Evolutionary conservation across 2,113 vertebrate genomes (phyloP).

Genomic region (Anthoscopus minutus): DNA sequence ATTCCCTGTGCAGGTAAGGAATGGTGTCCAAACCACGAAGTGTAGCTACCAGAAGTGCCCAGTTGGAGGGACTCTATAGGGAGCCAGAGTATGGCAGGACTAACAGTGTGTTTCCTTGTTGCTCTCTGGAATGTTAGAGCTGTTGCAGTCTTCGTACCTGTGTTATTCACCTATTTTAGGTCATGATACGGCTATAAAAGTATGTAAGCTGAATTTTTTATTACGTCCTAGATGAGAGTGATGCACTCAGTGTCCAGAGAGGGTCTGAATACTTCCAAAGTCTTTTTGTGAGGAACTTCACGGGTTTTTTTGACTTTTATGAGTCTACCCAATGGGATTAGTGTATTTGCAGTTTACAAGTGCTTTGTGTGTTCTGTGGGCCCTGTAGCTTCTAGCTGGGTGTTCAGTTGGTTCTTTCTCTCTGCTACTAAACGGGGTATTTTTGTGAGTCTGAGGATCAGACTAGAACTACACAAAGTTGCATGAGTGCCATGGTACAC

Average conservation of each 20-base stretch:
- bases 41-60: background rate
- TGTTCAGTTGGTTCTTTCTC: background rate
- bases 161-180: background rate
- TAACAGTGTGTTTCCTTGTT: rapidly evolving
- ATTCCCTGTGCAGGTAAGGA: background rate
- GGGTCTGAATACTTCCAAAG: background rate
- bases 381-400: rapidly evolving
- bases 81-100: rapidly evolving
- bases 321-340: background rate
- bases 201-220: background rate
- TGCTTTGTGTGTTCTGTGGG: background rate
- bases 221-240: background rate
- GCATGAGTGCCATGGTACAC: background rate
- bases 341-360: background rate
- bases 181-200: background rate
- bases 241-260: background rate
- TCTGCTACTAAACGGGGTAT: background rate
- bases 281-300: background rate
- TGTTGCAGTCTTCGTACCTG: background rate
- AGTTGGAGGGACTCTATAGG: rapidly evolving
- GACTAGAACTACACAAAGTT: background rate
- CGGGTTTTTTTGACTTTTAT: background rate
- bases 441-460: background rate
- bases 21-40: background rate
- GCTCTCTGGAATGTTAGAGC: background rate